Conservation (phyloP, 2,113 vertebrate species). For the Potamarius usumacintae region DNA sequence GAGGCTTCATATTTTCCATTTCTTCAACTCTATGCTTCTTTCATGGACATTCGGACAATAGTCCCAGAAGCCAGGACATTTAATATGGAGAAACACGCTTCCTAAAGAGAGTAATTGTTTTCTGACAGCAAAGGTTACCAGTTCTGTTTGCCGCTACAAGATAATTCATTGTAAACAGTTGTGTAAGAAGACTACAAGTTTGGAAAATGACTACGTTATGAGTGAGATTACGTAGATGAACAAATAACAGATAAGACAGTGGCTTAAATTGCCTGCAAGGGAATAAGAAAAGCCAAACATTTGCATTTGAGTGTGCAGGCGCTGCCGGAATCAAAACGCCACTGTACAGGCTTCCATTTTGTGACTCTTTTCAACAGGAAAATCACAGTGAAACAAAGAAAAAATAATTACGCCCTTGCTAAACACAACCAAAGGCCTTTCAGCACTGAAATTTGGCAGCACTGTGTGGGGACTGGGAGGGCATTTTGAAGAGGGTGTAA, state of each 20-base stretch:
- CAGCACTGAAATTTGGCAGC: slow-evolving; percentile 56
- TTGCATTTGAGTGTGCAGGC: slow-evolving; percentile 26
- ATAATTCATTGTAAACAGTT: slow-evolving; percentile 54
- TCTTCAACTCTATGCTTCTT: not conserved
- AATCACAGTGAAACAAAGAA: slow-evolving; percentile 46
- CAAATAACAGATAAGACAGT: slow-evolving; percentile 49
- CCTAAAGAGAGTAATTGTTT: slow-evolving; percentile 42
- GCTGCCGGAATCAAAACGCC: slow-evolving; percentile 45
- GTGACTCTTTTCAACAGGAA: slow-evolving; percentile 42
- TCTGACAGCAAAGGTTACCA: slow-evolving; percentile 43
- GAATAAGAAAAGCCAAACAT: slow-evolving; percentile 35
- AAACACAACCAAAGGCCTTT: slow-evolving; percentile 52
- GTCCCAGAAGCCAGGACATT: slow-evolving; percentile 9
- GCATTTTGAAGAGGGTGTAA: slow-evolving; percentile 64
- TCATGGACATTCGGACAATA: not conserved
- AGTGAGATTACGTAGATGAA: slow-evolving; percentile 44
- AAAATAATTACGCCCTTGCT: slow-evolving; percentile 53
- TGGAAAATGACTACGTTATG: slow-evolving; percentile 44
- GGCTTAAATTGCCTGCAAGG: slow-evolving; percentile 37
- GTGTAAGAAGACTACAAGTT: slow-evolving; percentile 40
- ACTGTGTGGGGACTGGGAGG: slow-evolving; percentile 51
- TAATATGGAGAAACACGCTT: slow-evolving; percentile 15
- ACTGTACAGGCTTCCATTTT: slow-evolving; percentile 26
- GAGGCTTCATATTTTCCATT: slow-evolving; percentile 25
- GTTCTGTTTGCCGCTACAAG: slow-evolving; percentile 36